Evolutionary conservation across 1,140 invertebrate genomes (phyloP), one percentile per base, ranked within the genome.

Genomic region (Zaprionus ghesquierei): DNA sequence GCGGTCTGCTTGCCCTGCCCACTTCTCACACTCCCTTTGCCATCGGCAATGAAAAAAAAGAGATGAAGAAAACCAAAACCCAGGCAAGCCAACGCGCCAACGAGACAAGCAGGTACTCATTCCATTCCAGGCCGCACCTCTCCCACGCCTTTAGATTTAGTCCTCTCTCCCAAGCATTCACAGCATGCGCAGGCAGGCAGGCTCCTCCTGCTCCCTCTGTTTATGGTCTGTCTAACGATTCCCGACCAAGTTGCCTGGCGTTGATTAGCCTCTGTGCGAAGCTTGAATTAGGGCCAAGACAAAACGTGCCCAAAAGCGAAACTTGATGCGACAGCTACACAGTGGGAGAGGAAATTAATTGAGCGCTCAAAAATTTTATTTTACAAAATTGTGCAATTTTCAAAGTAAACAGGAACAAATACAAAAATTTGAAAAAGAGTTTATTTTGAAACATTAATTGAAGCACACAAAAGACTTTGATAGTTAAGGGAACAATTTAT

Each of bases 161-260:
- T 58, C 18, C 15, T 25, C 20, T 64, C 56, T 27, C 25, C 35
- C 10, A 10, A 18, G 8, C 35, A n/a, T 12, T n/a, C 35, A 8
- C n/a, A 4, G 8, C 38, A 20, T 44, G n/a, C 38, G 38, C 13
- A 9, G 35, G n/a, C 13, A 9, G 35, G n/a, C 35, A 8, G 35
- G 23, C 29, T 15, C n/a, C 54, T 60, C 35, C 54, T 60, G 44
- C 50, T 31, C 31, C 38, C 61, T 68, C 78, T 87, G 81, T 79
- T 87, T 86, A 87, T 89, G 82, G 82, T 82, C 76, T 87, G 84
- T 89, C 82, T 87, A 87, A 87, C 82, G 84, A 82, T 87, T 86
- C 63, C 79, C 76, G 79, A 71, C 84, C 79, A 87, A 87, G 62
- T 89, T 87, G 81, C 75, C 71, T 87, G 81, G 79, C 82, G 84